Evolutionary conservation across 2,888 invertebrate genomes (phyloP).

Genomic region (Meliscaeva auricollis): DNA sequence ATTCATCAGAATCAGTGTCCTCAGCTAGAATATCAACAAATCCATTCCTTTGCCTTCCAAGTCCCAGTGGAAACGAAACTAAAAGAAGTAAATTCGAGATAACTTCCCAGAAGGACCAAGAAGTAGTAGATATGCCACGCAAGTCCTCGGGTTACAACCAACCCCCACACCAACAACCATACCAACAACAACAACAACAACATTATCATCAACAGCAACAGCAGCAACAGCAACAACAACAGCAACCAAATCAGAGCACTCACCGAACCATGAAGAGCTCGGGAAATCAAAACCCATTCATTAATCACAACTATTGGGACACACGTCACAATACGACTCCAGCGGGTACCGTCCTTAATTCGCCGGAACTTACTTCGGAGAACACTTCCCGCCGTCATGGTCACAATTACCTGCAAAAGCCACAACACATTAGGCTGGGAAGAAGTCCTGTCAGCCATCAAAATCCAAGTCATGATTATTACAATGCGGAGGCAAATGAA

Average conservation of each 20-base stretch:
- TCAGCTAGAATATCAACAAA: conserved; percentile 84
- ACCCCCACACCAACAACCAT: conserved; percentile 74
- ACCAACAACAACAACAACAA: conserved; percentile 69
- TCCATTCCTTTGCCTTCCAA: conserved; percentile 81
- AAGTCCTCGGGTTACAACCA: conserved; percentile 77
- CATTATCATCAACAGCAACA: conserved; percentile 74
- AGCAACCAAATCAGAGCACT: conserved; percentile 47
- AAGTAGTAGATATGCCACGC: conserved; percentile 81
- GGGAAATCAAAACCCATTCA: conserved; percentile 81
- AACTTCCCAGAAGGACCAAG: conserved; percentile 52
- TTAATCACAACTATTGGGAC: conserved; percentile 83
- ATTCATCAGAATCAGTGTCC: conserved; percentile 83
- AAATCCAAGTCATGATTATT: conserved; percentile 60
- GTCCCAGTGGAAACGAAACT: conserved; percentile 54
- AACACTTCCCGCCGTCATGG: conserved; percentile 74
- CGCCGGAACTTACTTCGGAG: conserved; percentile 80
- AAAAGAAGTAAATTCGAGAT: conserved; percentile 61
- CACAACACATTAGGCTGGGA: conserved; percentile 80
- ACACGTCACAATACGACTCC: conserved; percentile 80
- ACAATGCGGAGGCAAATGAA: conserved; percentile 45
- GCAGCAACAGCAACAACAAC: conserved; percentile 74
- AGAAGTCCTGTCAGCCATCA: conserved; percentile 81
- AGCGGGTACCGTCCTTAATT: conserved; percentile 81
- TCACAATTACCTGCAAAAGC: conserved; percentile 77
- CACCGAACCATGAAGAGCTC: conserved; percentile 58